A percentile compares a stretch with the other conserved stretches of the same genome.
phyloP scores from a whole-genome alignment of 2,888 invertebrate species.

The Cryptus viduatorius region DNA sequence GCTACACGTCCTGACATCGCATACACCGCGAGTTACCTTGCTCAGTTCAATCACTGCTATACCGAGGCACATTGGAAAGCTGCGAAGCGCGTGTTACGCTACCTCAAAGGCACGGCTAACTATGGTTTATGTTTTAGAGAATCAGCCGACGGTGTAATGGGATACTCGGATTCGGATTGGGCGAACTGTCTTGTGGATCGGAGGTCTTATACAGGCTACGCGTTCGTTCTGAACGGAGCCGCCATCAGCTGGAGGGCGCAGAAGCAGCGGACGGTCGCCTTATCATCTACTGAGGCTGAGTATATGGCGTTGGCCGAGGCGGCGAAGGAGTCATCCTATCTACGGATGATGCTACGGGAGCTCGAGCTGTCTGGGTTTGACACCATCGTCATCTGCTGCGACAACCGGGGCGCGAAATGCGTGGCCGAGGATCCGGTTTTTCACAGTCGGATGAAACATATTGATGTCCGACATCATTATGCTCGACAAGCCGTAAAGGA shows the following conservation, averaged over 20 bases:
- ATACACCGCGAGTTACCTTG: constrained; percentile 53
- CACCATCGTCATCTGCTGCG: constrained; percentile 25
- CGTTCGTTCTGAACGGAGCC: too few relatives aligned
- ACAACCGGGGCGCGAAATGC: constrained; percentile 44
- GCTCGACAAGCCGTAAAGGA: too few relatives aligned
- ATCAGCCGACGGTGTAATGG: too few relatives aligned
- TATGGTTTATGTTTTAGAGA: too few relatives aligned
- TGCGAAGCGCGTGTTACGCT: too few relatives aligned
- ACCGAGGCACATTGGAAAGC: constrained; percentile 51
- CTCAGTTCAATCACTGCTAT: constrained; percentile 38
- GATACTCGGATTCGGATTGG: too few relatives aligned
- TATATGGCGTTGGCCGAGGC: constrained; percentile 45
- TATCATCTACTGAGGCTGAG: constrained; percentile 48
- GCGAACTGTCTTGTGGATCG: too few relatives aligned
- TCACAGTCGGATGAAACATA: constrained; percentile 43
- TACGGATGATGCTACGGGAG: constrained; percentile 23
- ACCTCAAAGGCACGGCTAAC: too few relatives aligned
- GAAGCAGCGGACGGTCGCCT: too few relatives aligned
- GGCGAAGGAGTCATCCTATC: constrained; percentile 37
- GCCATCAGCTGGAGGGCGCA: too few relatives aligned
- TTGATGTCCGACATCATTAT: too few relatives aligned
- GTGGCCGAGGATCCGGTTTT: constrained; percentile 42
- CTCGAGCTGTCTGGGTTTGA: constrained; percentile 7
- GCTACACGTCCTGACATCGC: constrained; percentile 65
- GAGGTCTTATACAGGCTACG: too few relatives aligned